Base-by-base conservation (phyloP, 2,113 vertebrate genomes). In the human region DNA sequence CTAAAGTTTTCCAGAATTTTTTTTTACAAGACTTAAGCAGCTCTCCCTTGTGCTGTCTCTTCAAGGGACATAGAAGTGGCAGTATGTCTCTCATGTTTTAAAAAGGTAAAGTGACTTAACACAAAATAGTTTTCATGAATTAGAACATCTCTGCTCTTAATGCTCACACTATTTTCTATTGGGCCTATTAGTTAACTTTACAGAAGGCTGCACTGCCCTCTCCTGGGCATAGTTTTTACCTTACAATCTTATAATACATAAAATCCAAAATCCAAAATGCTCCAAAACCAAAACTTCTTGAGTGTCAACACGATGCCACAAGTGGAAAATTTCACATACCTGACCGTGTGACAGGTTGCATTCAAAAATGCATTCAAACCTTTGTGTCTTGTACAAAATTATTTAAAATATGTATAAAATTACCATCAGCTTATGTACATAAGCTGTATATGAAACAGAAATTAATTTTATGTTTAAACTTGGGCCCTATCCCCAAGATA, bases 131-230 rank as follows among this genome's bases (percentile, higher is more conserved):
- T 93, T 85, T 57, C 25, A 5, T 73, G 45, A 8, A 45, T 91
- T 80, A 76, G 25, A 90, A 6, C 75, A 43, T 59, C 84, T 81
- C 6, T 66, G 3, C 23, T 73, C 45, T 5, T 45, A 27, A 14
- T 6, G 5, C 9, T 11, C 4, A 0, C 5, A 30, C 4, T 0
- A 22, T 10, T 55, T 50, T 76, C 3, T 27, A 13, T 10, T 52
- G 23, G 32, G 35, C 4, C 6, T 20, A 7, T 23, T 52, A 5
- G 18, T 43, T 48, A 43, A 59, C 38, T 93, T 80, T 89, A 18
- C 22, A 43, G 90, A 93, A 88, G 81, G 23, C 73, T 64, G 18
- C 81, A 86, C 84, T 81, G 92, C 97, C 97, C 97, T 96, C 98
- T 98, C 50, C 95, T 97, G 97, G 97, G 11, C 72, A 52, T 8